These are phyloP conservation scores for Mystacornis crossleyi DNA, from an alignment of 2,113 vertebrate species.

Conservation along the genomic window DNA sequence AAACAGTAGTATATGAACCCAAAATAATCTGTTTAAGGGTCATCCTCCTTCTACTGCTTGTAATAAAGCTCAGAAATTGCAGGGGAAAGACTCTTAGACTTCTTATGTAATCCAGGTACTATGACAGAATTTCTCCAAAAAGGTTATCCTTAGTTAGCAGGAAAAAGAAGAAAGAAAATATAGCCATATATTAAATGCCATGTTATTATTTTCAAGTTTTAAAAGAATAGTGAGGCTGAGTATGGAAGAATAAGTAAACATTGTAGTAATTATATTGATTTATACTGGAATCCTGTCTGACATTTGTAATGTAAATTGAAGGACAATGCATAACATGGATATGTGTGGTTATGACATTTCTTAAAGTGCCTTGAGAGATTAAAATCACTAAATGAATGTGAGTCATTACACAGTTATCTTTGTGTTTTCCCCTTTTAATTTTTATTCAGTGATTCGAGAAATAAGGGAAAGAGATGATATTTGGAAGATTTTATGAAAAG, in stretches of 20 bases:
- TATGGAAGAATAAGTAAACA: conserved; percentile 43
- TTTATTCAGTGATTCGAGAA: not conserved
- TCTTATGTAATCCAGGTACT: not conserved
- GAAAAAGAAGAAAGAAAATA: not conserved
- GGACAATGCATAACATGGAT: conserved; percentile 24
- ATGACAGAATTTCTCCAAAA: not conserved
- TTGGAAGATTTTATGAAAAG: not conserved
- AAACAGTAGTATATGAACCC: not conserved
- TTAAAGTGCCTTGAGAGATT: conserved; percentile 12
- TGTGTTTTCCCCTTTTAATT: not conserved
- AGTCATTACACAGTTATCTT: not conserved
- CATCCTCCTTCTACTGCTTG: not conserved
- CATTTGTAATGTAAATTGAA: conserved; percentile 57
- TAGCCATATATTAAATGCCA: not conserved
- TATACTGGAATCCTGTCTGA: conserved; percentile 41
- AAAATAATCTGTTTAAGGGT: not conserved
- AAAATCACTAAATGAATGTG: conserved; percentile 20
- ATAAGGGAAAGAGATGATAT: not conserved
- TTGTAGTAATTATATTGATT: conserved; percentile 57
- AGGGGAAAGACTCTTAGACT: not conserved
- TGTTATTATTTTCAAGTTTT: conserved; percentile 14
- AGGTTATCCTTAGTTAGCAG: not conserved
- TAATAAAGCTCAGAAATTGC: not conserved
- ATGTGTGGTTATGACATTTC: conserved; percentile 17
- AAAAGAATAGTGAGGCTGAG: conserved; percentile 21